Base-by-base conservation (phyloP, 2,888 invertebrate species). In the Dermolepida albohirtum region DNA sequence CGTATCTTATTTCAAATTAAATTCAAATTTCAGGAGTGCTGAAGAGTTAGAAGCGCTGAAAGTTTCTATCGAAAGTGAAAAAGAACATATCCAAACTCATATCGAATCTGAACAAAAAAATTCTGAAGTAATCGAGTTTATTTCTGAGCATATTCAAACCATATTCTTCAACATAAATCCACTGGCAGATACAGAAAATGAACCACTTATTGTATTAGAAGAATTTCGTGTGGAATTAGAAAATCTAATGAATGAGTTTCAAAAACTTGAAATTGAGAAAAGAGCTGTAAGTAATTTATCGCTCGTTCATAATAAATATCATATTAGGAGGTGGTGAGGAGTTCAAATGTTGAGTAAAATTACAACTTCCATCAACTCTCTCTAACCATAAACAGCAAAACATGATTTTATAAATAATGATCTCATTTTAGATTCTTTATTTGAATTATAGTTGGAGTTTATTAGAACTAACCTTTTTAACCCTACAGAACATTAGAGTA, bases 11-110 rank as follows among this genome's bases (percentile, higher is more conserved):
- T 14, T 7, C 34, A 8, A 62, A 34, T n/a, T 14, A 54, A 12
- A 50, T 17, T 80, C n/a, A n/a, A n/a, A n/a, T n/a, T 83, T 70
- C 76, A 94, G 93, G 70, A 92, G 91, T 72, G 89, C 91, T 75
- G 92, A 91, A 73, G 89, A 91, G 76, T 87, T 92, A 68, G 89
- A 89, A 64, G 85, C 86, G 39, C 78, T 92, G 0, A 90, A 91
- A 79, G 82, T 81, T 1, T 84, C 86, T 71, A 92, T 92, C 68
- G 79, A 82, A 22, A 81, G 84, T 49, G 86, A 89, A 70, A 80
- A 79, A n/a, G 70, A 78, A 17, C 84, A 84, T 7, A 83, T 84
- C 27, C 76, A 81, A 50, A 79, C 81, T 50, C 84, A 83, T 51
- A 76, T 81, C 6, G 78, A 80, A 57, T 81, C 81, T n/a, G 80